Evolutionary conservation across 2,113 vertebrate genomes (phyloP), one percentile per base, ranked within the genome.

Genomic region (Sceloporus tristichus): DNA sequence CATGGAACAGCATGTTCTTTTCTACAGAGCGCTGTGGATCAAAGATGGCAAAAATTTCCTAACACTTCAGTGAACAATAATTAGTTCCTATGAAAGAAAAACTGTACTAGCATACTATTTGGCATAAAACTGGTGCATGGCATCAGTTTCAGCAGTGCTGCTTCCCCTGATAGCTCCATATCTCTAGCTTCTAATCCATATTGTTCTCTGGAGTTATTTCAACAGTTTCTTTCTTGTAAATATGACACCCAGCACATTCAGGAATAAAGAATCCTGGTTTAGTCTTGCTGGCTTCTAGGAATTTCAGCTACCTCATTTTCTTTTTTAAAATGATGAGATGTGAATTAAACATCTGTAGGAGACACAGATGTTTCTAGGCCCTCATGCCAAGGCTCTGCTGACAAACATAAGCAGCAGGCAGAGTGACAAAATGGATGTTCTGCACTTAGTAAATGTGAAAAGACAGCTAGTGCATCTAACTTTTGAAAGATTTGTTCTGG

Each of bases 391-490:
- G 91, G 13, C 74, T 92, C 85, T 80, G 84, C 93, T 90, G 25
- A 82, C 87, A 6, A 88, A 92, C 92, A 40, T 82, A 79, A 92
- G 89, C 62, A 83, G 34, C 40, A 88, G 77, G 62, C 85, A 92
- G 90, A 91, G 42, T 90, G 91, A 88, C 77, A 10, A 91, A 76
- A 59, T 75, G 8, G 74, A 70, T 68, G 77, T 88, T 90, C 93
- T 92, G 91, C 91, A 91, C 94, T 95, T 93, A 95, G 93, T 94
- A 96, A 93, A 94, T 89, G 91, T 88, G 84, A 93, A 92, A 53
- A 74, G 83, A 21, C 82, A 93, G 74, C 19, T 85, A 92, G 88
- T 91, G 79, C 92, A 87, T 94, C 87, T 91, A 91, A 92, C 92
- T 93, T 93, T 92, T 91, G 92, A 92, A 94, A 95, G 93, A 19